Base-by-base conservation (phyloP, 1,140 invertebrate genomes). In the Atta texana region DNA sequence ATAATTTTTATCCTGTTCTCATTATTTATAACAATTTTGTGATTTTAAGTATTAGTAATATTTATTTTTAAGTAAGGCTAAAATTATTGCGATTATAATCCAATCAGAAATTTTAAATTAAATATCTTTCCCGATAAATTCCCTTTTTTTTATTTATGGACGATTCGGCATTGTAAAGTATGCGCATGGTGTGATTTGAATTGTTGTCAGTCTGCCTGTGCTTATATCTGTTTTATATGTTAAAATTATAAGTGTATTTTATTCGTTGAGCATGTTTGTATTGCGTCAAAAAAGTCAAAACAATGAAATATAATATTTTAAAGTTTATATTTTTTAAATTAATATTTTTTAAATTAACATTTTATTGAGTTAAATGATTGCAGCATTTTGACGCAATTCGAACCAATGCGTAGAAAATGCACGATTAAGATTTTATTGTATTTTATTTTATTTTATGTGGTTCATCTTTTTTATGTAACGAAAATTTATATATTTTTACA, bases 171-270 rank as follows among this genome's bases (percentile, higher is more conserved):
- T 82, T 7, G 31, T 84, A 18, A 84, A 72, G 53, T 86, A 81
- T 85, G 63, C 44, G 86, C 86, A 87, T 87, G 86, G 86, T 69
- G 81, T 87, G 86, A 53, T 51, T 68, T 39, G 28, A 63, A 71
- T 72, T 59, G 44, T 80, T 18, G 44, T 81, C 3, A 44, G 49
- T 57, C 51, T 82, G 78, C 51, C 68, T 82, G 69, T 61, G 66
- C 49, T 78, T 55, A 34, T 53, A 34, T 53, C 3, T n/a, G n/a
- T 74, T 61, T 49, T 61, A 72, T 49, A 84, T 49, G 31, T 82
- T 82, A 16, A 18, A 57, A 44, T 10, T 16, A 16, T 21, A 84
- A 61, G 28, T 84, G 55, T 61, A 55, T 75, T 74, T 63, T 69
- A 44, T 72, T 74, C 2, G 8, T 61, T 24, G 49, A 75, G 55